Evolutionary conservation across 2,113 vertebrate genomes (phyloP), one percentile per base, ranked within the genome.

Genomic region (Sander vitreus): DNA sequence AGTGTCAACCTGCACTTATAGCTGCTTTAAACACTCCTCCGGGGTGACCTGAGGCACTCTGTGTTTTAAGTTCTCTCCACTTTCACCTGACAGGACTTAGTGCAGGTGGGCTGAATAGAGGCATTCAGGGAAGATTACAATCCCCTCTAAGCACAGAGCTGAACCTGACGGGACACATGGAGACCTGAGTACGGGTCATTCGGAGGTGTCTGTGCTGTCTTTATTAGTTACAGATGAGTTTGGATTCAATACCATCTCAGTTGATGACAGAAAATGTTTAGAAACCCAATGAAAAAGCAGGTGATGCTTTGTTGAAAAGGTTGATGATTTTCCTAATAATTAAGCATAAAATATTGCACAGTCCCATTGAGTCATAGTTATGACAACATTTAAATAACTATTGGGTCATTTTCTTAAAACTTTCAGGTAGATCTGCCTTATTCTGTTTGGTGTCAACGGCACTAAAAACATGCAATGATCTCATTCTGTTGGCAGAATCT

Each of bases 81-180:
- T 90, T 91, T 93, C 89, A 91, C 91, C 90, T 89, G 88, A 90
- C 80, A 65, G 66, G 71, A 77, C 79, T 81, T 67, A 68, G 54
- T 43, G 79, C 81, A 68, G 85, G 71, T 73, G 64, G 73, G 63
- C 81, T 93, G 80, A 91, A 87, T 78, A 27, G 83, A 84, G 58
- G 50, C 71, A 80, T 90, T 94, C 81, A 90, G 58, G 30, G 66
- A 54, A 80, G 68, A 84, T 81, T 85, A 81, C 65, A 83, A 68
- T 70, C 51, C 36, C 23, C 23, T 58, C 51, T 70, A 19, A 55
- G 73, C 75, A 51, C 62, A 16, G 55, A 19, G 43, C 78, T 63
- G 58, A 75, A 50, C 65, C 59, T 85, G 65, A 62, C n/a, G 3
- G 18, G 78, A 62, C 73, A 15, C 5, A 57, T 50, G 27, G 50